These are phyloP conservation scores for Coronaproctus castanopsis DNA, from an alignment of 2,888 invertebrate genomes.

Conservation along the genomic window DNA sequence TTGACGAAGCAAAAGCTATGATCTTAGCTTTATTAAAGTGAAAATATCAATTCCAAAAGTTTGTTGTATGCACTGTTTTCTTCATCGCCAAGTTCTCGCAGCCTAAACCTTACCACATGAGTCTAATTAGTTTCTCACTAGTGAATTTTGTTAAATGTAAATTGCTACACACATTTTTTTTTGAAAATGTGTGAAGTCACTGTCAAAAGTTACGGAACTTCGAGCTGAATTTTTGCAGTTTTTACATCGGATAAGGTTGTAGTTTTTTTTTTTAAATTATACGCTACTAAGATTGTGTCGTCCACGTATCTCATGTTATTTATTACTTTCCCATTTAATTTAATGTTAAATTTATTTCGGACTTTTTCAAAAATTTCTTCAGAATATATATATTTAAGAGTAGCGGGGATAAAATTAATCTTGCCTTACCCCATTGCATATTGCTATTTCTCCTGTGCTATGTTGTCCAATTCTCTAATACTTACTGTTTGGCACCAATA, in stretches of 20 bases:
- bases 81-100: constrained; percentile 21
- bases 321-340: too few relatives aligned
- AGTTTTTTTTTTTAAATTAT: not conserved
- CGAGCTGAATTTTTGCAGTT: not conserved
- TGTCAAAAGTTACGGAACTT: not conserved
- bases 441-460: too few relatives aligned
- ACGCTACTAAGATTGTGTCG: too few relatives aligned
- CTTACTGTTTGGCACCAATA: too few relatives aligned
- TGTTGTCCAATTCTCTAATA: too few relatives aligned
- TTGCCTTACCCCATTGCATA: too few relatives aligned
- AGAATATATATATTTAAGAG: too few relatives aligned
- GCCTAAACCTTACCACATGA: constrained; percentile 13
- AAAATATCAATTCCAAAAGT: constrained; percentile 20
- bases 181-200: not conserved
- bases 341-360: too few relatives aligned
- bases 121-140: constrained; percentile 14
- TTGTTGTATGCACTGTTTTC: constrained; percentile 18
- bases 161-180: constrained; percentile 10
- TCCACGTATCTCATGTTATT: too few relatives aligned
- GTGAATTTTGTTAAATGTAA: constrained; percentile 21
- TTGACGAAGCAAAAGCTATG: constrained; percentile 22
- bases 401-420: too few relatives aligned
- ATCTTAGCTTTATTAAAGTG: constrained; percentile 21
- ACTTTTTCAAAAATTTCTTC: too few relatives aligned
- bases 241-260: not conserved